These are phyloP conservation scores for Eupithecia vulgata DNA, from an alignment of 2,888 invertebrate genomes.

Conservation along the genomic window DNA sequence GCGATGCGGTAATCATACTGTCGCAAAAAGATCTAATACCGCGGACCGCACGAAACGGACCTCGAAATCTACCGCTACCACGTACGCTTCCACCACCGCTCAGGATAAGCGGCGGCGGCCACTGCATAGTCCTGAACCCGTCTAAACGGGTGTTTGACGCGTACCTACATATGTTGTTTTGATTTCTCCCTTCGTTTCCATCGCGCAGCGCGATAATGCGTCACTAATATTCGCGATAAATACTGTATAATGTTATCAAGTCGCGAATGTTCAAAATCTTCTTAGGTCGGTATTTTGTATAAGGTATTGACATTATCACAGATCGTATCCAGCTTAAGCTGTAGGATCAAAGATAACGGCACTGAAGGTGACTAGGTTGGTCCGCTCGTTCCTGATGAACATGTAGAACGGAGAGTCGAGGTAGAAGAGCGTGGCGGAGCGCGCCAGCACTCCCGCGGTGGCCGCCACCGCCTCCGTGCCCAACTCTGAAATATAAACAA, in stretches of 20 bases:
- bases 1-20: neutral
- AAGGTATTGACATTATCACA: too few species aligned
- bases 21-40: neutral
- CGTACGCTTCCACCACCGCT: too few species aligned
- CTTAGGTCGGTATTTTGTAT: too few species aligned
- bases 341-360: conserved; percentile 86
- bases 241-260: too few species aligned
- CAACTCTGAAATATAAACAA: conserved; percentile 75
- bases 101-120: too few species aligned
- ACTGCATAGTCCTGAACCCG: too few species aligned
- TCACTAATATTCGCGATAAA: neutral
- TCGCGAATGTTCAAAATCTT: too few species aligned
- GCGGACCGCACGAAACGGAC: neutral
- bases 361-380: conserved; percentile 88
- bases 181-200: neutral
- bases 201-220: neutral
- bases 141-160: neutral
- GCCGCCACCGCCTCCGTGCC: conserved; percentile 90
- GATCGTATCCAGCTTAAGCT: conserved; percentile 30
- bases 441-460: conserved; percentile 83
- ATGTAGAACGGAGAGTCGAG: conserved; percentile 90
- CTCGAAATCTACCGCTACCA: neutral
- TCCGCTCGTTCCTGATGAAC: conserved; percentile 87
- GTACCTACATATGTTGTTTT: neutral
- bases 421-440: conserved; percentile 76